Evolutionary conservation across 2,888 invertebrate genomes (phyloP).

Genomic region (Galeruca laticollis): DNA sequence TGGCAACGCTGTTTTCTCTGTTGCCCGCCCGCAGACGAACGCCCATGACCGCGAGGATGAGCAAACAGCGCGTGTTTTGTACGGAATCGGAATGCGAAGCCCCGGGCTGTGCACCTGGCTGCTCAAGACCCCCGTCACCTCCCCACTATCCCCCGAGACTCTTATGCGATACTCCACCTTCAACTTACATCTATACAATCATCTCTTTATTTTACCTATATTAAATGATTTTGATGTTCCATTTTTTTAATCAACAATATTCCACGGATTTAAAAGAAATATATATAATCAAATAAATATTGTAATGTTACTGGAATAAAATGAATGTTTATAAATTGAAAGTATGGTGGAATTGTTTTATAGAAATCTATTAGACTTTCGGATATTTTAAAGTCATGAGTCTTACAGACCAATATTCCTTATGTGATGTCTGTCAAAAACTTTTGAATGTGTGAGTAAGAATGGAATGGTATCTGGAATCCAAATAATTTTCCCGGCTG

Average conservation of each 20-base stretch:
- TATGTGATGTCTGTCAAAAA: no score
- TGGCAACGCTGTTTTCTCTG: constrained; percentile 18
- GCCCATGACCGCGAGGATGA: constrained; percentile 60
- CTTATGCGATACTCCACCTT: constrained; percentile 46
- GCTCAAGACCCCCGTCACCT: constrained; percentile 55
- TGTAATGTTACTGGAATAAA: no score
- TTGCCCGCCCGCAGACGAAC: constrained; percentile 37
- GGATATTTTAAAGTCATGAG: no score
- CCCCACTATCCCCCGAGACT: constrained; percentile 42
- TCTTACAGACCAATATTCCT: no score
- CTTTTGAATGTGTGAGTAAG: no score
- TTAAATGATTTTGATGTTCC: background rate
- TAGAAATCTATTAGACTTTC: no score
- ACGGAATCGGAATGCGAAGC: constrained; percentile 66
- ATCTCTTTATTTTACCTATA: constrained; percentile 42
- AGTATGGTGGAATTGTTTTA: no score
- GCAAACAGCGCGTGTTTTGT: constrained; percentile 66
- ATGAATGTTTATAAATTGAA: no score
- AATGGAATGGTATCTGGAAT: no score
- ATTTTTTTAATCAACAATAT: background rate
- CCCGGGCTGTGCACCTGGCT: constrained; percentile 65
- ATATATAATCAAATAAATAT: no score
- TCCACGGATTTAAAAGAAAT: background rate
- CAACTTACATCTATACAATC: constrained; percentile 43
- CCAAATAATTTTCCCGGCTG: no score